Evolutionary conservation across 2,113 vertebrate genomes (phyloP), one percentile per base, ranked within the genome.

Genomic region (Cyprinodon tularosa): DNA sequence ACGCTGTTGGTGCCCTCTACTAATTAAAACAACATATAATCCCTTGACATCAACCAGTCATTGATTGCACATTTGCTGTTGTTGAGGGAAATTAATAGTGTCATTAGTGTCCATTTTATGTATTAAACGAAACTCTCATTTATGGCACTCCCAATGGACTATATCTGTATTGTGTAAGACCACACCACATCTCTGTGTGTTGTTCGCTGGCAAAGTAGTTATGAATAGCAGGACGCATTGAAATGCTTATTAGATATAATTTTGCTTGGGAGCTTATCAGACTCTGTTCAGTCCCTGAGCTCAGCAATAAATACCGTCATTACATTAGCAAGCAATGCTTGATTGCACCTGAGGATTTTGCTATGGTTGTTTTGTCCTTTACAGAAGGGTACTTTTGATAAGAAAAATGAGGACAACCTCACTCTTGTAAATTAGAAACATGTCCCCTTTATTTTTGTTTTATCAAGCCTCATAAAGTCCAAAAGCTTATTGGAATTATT

Each of bases 21-120:
- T 87, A 92, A 93, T 88, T 90, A 90, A 90, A 90, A 81, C 78
- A 89, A 88, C 72, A 79, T 66, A 78, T 48, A 81, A 72, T 88
- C 82, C 88, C 84, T 22, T 68, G 70, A 76, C 74, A 80, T 80
- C 89, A 81, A 85, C 36, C 47, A 69, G 76, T 79, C 85, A 81
- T 90, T 90, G 80, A 77, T 82, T 84, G 69, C 81, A 83, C 78
- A 84, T 85, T 88, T 90, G 81, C 64, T 64, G 66, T 82, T 79
- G 88, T 84, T 84, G 66, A 66, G 72, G 82, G 72, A 89, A 89
- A 90, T 92, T 88, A 89, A 91, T 89, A 82, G 89, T 90, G 84
- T 89, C 84, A 92, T 92, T 93, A 91, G 80, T 82, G 86, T 91
- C 81, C 69, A 57, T 84, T 91, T 87, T 92, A 85, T 89, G 88